These are phyloP conservation scores for Branchinecta sandiegonensis DNA, from an alignment of 2,888 invertebrate species.

Conservation along the genomic window DNA sequence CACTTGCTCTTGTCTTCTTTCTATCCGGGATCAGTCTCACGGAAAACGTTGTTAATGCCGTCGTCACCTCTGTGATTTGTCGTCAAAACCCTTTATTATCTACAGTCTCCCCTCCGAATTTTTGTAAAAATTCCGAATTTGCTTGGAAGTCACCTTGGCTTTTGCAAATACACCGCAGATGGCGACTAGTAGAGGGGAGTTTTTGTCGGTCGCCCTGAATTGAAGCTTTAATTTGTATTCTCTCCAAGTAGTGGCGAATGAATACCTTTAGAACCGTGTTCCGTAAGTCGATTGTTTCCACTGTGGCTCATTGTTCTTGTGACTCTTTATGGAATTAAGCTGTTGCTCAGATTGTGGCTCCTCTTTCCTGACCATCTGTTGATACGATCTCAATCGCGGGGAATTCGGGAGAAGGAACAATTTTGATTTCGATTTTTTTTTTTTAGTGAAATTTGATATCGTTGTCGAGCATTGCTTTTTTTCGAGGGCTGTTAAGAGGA, in stretches of 20 bases:
- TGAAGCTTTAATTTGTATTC: slow-evolving; percentile 13
- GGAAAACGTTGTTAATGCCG: neutral
- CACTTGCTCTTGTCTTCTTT: neutral
- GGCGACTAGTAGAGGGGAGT: neutral
- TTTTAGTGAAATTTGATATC: too few relatives aligned
- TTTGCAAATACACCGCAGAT: slow-evolving; percentile 3
- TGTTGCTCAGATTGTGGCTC: too few relatives aligned
- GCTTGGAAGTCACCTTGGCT: neutral
- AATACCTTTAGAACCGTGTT: too few relatives aligned
- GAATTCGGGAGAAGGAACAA: too few relatives aligned
- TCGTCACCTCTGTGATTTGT: slow-evolving; percentile 1
- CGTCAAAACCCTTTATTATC: slow-evolving; percentile 14
- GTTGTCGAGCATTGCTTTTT: too few relatives aligned
- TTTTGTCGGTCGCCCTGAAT: neutral
- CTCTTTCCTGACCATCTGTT: too few relatives aligned
- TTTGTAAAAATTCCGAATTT: slow-evolving; percentile 8
- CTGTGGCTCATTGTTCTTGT: too few relatives aligned
- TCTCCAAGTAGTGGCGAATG: neutral
- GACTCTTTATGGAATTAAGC: too few relatives aligned
- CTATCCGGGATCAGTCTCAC: slow-evolving; percentile 9
- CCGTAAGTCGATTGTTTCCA: too few relatives aligned
- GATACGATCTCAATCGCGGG: too few relatives aligned
- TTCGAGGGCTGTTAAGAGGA: too few relatives aligned
- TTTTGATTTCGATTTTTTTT: too few relatives aligned
- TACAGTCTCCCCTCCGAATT: slow-evolving; percentile 3